Conservation (phyloP, 2,113 vertebrate species). For the Cryptomyrus ogoouensis region DNA sequence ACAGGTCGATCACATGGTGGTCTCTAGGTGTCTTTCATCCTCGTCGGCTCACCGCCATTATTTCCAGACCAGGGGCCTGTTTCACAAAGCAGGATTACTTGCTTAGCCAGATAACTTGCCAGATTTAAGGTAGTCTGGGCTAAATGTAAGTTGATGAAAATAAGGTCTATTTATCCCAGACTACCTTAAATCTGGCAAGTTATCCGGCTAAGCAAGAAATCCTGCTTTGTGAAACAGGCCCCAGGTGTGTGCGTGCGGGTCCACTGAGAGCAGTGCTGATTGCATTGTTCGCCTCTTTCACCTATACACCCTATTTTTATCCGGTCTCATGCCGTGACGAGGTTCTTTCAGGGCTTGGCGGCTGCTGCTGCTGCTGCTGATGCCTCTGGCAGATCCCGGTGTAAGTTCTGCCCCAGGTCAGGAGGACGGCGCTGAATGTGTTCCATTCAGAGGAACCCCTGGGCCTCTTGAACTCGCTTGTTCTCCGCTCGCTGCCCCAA, state of each 20-base stretch:
- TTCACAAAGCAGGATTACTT: too few relatives aligned
- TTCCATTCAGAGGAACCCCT: slow-evolving; percentile 11
- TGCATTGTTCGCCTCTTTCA: background rate
- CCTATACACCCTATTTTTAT: background rate
- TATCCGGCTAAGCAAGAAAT: too few relatives aligned
- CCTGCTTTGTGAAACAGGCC: too few relatives aligned
- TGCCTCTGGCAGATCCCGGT: background rate
- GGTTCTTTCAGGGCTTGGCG: background rate
- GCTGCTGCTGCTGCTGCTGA: background rate
- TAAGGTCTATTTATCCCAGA: too few relatives aligned
- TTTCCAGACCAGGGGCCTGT: background rate
- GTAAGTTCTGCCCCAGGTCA: background rate
- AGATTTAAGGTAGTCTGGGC: too few relatives aligned
- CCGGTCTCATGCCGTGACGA: too few relatives aligned
- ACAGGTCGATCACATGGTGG: background rate
- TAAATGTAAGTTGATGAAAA: too few relatives aligned
- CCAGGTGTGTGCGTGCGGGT: background rate
- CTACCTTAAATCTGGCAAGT: too few relatives aligned
- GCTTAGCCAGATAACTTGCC: too few relatives aligned
- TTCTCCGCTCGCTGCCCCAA: background rate
- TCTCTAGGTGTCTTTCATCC: background rate
- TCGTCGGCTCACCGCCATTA: background rate
- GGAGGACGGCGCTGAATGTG: slow-evolving; percentile 5
- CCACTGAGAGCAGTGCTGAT: background rate
- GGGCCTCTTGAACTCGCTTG: background rate